Evolutionary conservation across 2,888 invertebrate species (phyloP).

Genomic region (Cryptosula pallasiana): DNA sequence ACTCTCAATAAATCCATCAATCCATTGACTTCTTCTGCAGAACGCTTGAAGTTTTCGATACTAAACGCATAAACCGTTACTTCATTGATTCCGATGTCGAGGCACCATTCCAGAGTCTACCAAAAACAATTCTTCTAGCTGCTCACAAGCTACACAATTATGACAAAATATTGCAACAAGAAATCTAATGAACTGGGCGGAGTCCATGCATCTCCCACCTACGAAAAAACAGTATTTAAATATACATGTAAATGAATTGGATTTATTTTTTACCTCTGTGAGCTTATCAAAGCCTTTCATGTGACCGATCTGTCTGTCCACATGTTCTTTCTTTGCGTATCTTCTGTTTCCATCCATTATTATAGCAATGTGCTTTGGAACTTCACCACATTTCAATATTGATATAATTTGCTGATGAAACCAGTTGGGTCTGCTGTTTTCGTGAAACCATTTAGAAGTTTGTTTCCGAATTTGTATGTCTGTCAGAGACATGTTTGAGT

Average conservation of each 20-base stretch:
- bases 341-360: constrained; percentile 98
- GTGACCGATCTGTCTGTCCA: constrained; percentile 76
- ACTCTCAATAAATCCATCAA: constrained; percentile 81
- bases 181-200: no score
- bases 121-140: no score
- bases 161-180: no score
- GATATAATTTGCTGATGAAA: constrained; percentile 69
- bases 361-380: constrained; percentile 89
- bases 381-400: constrained; percentile 71
- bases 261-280: no score
- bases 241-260: no score
- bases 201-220: no score
- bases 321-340: constrained; percentile 75
- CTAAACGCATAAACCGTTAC: constrained; percentile 98
- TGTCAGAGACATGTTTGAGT: background rate
- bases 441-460: constrained; percentile 21
- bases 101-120: constrained; percentile 77
- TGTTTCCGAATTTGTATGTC: constrained; percentile 11
- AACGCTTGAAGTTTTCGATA: constrained; percentile 95
- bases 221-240: no score
- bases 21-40: constrained; percentile 78
- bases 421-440: constrained; percentile 53
- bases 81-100: constrained; percentile 82
- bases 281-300: constrained; percentile 56
- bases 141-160: no score